A percentile compares a stretch with the other conserved stretches of the same genome.
Evolutionary conservation across 2,888 invertebrate genomes (phyloP).

Genomic region (Galerucella nymphaeae): DNA sequence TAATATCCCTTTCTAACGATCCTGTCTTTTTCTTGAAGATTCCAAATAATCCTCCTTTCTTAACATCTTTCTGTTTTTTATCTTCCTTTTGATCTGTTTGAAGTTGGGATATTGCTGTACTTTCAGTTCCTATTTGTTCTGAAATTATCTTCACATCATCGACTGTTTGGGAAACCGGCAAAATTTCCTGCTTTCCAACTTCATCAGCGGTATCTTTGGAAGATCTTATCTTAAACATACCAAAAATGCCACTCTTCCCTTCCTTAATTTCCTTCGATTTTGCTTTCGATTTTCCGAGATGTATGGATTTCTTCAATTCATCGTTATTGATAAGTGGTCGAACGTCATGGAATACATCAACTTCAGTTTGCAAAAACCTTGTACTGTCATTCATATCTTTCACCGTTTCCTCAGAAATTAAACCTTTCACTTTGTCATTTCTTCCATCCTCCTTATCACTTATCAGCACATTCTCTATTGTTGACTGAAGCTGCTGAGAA

Average conservation of each 20-base stretch:
- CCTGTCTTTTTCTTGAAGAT: slow-evolving; percentile 45
- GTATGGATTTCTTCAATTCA: neutral
- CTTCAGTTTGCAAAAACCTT: slow-evolving; percentile 24
- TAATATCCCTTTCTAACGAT: slow-evolving; percentile 42
- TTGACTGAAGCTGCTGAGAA: no score
- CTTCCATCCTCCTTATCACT: no score
- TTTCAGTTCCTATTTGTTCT: no score
- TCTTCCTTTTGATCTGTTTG: neutral
- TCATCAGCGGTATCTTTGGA: neutral
- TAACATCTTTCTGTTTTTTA: slow-evolving; percentile 30
- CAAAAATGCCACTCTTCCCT: slow-evolving; percentile 33
- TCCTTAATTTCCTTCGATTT: slow-evolving; percentile 27
- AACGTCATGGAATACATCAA: slow-evolving; percentile 48
- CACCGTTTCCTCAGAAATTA: slow-evolving; percentile 18
- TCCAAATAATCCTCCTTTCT: slow-evolving; percentile 34
- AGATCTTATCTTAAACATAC: slow-evolving; percentile 34
- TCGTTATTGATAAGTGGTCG: slow-evolving; percentile 19
- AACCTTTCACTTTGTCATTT: no score
- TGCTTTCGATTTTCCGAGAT: neutral
- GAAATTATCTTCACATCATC: no score
- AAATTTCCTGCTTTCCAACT: neutral
- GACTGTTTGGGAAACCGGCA: no score
- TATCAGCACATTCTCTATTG: no score
- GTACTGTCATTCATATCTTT: slow-evolving; percentile 8
- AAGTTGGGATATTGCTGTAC: no score